A percentile compares a stretch with the other conserved stretches of the same genome.
phyloP scores from a whole-genome alignment of 2,797 vertebrate genomes.

The Rhynchonycteris naso region DNA sequence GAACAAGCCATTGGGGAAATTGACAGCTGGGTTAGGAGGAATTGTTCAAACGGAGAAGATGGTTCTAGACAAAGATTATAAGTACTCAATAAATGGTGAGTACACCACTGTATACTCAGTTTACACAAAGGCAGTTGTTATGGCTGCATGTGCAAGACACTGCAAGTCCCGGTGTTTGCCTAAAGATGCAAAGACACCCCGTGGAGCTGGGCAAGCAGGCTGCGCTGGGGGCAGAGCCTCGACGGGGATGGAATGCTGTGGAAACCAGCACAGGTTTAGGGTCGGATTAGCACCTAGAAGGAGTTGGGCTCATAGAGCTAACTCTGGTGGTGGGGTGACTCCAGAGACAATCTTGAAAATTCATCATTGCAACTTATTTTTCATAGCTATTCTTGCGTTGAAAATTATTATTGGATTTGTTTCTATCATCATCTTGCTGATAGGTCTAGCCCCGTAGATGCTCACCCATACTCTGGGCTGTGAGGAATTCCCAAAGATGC shows the following conservation, averaged over 20 bases:
- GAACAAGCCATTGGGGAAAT: neutral
- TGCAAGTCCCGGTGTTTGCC: neutral
- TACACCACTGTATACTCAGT: neutral
- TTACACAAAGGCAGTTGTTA: neutral
- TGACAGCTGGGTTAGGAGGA: neutral
- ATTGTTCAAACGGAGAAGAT: neutral
- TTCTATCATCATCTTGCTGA: neutral
- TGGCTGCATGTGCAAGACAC: neutral
- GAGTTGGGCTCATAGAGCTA: neutral
- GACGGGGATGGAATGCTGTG: accelerated
- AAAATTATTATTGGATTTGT: neutral
- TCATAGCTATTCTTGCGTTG: neutral
- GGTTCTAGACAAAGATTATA: neutral
- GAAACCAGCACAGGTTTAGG: neutral
- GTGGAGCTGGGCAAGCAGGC: neutral
- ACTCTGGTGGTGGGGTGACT: neutral
- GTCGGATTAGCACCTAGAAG: neutral
- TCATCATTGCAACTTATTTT: neutral
- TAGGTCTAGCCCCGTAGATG: neutral
- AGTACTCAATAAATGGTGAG: no score
- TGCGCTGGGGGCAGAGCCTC: neutral
- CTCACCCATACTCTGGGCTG: neutral
- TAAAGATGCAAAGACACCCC: neutral
- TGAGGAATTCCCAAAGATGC: neutral
- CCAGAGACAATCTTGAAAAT: slow-evolving; percentile 3